Conservation (phyloP, 1,140 invertebrate genomes). For the Heliothis subflexa region DNA sequence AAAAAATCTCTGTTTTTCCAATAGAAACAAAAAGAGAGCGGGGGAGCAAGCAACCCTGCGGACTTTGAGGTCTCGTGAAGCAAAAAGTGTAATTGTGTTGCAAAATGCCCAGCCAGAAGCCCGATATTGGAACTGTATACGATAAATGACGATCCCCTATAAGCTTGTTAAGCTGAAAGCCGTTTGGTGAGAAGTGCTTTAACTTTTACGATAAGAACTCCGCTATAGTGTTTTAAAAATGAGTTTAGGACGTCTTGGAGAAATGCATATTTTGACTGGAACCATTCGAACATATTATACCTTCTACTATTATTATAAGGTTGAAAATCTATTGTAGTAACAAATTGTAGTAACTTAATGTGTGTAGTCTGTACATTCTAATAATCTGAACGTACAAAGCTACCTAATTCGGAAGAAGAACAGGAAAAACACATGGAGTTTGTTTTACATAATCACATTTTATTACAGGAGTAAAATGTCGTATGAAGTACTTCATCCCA, state of each 20-base stretch:
- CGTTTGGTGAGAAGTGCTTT: background rate
- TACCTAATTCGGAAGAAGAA: background rate
- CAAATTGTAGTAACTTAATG: no score
- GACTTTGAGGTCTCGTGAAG: conserved; percentile 27
- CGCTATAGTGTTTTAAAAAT: background rate
- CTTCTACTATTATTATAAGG: no score
- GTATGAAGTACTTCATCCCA: conserved; percentile 21
- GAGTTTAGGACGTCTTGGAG: background rate
- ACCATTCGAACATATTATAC: no score
- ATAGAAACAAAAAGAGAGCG: background rate
- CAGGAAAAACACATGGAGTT: background rate
- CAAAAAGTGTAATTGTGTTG: conserved; percentile 31
- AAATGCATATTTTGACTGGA: background rate
- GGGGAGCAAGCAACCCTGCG: conserved; percentile 9
- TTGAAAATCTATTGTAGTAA: no score
- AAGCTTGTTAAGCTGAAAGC: background rate
- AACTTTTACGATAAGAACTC: conserved; percentile 15
- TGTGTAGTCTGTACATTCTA: no score
- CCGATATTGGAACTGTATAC: conserved; percentile 21
- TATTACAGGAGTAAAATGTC: conserved; percentile 36
- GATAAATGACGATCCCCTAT: conserved; percentile 2
- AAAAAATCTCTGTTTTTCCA: conserved; percentile 7
- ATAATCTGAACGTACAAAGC: no score
- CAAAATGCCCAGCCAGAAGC: conserved; percentile 14
- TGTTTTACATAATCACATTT: conserved; percentile 40